Evolutionary conservation across 23 tunicate genomes (phyloP), one percentile per base, ranked within the genome.

Genomic region (Halocynthia aurantium): DNA sequence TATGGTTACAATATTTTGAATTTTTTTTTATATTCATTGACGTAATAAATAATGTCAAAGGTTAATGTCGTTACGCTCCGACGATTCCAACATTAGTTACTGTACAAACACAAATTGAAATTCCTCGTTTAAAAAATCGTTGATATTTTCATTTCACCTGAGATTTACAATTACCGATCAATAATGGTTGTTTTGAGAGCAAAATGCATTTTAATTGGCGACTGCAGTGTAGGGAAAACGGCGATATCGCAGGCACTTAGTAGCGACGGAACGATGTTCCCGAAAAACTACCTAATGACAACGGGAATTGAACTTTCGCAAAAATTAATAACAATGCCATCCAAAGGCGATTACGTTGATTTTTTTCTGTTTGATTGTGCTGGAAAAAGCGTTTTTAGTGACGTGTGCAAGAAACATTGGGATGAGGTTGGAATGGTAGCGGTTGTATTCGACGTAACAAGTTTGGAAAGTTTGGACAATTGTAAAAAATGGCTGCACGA

Each of bases 381-480:
- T 55, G 90, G 97, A 52, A 64, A 85, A 66, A 77, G 71, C 10
- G 84, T 82, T 5, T 91, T 91, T 52, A 44, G 72, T 13, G 90
- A 85, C 18, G 67, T 91, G 7, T 77, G 77, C 50, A 84, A 91
- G 58, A 70, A 75, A 9, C 77, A 77, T 77, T 91, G 78, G 81
- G 83, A 85, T 19, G 78, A 91, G 22, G 6, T 85, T 5, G 86
- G 97, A 51, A 85, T 93, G 88, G 76, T 78, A 68, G 93, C 78
- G 40, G n/a, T 93, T 20, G 98, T 93, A 6, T 93, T 78, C 80
- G 98, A 93, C 61, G 80, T 93, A 7, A 86, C 98, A 12, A 67
- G 83, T 72, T 22, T 69, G 53, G 78, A 78, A 9, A 81, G 88
- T 8, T 86, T 93, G 52, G 51, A 54, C 49, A 87, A 73, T 62